Percentiles rank a stretch among this genome's conserved stretches.
Conservation (phyloP, 92 coral and sea anemone species). For the Desmophyllum pertusum region DNA sequence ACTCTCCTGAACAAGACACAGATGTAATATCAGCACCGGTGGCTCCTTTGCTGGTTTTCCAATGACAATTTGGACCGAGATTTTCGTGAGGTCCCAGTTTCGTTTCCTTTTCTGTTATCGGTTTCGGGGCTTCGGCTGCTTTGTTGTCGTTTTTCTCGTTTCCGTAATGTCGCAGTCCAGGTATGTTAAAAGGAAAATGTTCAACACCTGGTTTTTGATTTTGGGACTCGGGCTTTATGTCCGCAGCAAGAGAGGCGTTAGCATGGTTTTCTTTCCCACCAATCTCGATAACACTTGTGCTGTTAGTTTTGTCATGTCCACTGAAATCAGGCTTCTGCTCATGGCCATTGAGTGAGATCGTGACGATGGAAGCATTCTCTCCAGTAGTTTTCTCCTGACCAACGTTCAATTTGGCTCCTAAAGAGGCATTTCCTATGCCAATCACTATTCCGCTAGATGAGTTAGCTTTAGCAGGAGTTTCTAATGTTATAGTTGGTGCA, state of each 20-base stretch:
- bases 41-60: slow-evolving; percentile 23
- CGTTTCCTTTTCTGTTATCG: slow-evolving; percentile 22
- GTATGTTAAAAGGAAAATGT: slow-evolving; percentile 29
- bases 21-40: slow-evolving; percentile 31
- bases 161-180: slow-evolving; percentile 31
- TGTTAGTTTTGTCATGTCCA: background rate
- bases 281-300: background rate
- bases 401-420: no score
- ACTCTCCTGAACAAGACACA: slow-evolving; percentile 39
- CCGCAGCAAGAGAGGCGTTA: background rate
- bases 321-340: background rate
- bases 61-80: slow-evolving; percentile 52
- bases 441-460: background rate
- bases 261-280: slow-evolving; percentile 1
- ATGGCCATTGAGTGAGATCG: background rate
- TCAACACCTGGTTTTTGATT: background rate
- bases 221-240: background rate
- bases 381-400: background rate
- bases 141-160: slow-evolving; percentile 17
- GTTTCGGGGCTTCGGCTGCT: slow-evolving; percentile 1
- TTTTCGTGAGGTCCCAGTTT: background rate
- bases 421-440: slow-evolving; percentile 1
- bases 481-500: background rate
- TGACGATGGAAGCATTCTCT: background rate
- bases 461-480: background rate